Evolutionary conservation across 2,888 invertebrate genomes (phyloP).

Genomic region (Volucella inanis): DNA sequence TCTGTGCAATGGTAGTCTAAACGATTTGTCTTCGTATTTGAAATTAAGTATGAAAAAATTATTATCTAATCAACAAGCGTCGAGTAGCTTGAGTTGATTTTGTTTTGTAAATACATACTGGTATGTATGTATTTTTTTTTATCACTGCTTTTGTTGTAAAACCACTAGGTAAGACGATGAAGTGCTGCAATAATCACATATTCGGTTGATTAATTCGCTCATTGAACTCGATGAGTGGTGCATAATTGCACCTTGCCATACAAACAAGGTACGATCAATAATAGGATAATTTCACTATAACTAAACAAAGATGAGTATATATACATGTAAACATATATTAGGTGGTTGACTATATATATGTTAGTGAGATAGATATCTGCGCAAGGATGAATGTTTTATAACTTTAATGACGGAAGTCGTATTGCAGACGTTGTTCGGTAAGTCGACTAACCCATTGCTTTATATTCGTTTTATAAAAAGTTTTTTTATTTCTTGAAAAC

Average conservation of each 20-base stretch:
- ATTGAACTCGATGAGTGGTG: slow-evolving; percentile 54
- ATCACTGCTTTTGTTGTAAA: slow-evolving; percentile 5
- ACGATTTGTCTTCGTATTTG: not conserved
- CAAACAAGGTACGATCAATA: not conserved
- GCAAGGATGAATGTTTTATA: slow-evolving; percentile 55
- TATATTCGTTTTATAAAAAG: slow-evolving; percentile 46
- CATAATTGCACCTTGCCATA: slow-evolving; percentile 17
- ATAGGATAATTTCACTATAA: slow-evolving; percentile 51
- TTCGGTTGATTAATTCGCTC: slow-evolving; percentile 63
- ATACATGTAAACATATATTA: no score
- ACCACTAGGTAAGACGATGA: slow-evolving; percentile 24
- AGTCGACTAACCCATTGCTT: slow-evolving; percentile 71
- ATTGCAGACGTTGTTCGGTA: not conserved
- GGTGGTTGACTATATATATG: slow-evolving; percentile 24
- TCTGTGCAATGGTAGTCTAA: not conserved
- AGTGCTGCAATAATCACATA: slow-evolving; percentile 43
- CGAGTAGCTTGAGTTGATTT: no score
- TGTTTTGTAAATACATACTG: no score
- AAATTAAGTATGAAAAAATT: slow-evolving; percentile 10
- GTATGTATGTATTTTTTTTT: not conserved
- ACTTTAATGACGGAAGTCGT: slow-evolving; percentile 65
- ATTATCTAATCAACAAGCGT: not conserved
- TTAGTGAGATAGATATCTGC: not conserved
- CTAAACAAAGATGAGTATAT: slow-evolving; percentile 20
- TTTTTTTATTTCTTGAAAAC: slow-evolving; percentile 12